Conservation (phyloP, 1,140 invertebrate genomes). For the Bombus confusus region DNA sequence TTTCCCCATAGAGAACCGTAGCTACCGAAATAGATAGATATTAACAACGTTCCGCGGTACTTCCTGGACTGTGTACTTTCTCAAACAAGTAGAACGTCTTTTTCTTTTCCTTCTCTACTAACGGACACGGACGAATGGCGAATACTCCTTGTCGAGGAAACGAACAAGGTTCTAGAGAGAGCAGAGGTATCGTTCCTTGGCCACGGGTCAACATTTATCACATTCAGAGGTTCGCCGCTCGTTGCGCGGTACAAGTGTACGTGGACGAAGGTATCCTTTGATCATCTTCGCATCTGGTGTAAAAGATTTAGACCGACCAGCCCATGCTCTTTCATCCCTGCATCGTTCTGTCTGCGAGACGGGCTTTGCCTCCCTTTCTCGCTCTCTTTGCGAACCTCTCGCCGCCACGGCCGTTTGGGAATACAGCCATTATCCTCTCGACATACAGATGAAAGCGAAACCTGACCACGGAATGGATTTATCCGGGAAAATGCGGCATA, state of each 20-base stretch:
- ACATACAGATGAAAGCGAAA: constrained; percentile 79
- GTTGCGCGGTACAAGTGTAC: constrained; percentile 42
- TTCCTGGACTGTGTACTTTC: constrained; percentile 18
- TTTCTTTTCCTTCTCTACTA: not conserved
- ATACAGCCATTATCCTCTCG: constrained; percentile 79
- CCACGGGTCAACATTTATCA: constrained; percentile 40
- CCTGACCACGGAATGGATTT: constrained; percentile 78
- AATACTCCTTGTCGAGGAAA: not conserved
- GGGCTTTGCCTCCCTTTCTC: constrained; percentile 3
- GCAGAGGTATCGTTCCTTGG: constrained; percentile 9
- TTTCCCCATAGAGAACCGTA: constrained; percentile 6
- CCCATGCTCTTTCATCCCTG: constrained; percentile 21
- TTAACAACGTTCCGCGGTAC: constrained; percentile 13
- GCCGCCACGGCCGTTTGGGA: constrained; percentile 67
- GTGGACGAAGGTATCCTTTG: constrained; percentile 61
- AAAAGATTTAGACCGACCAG: constrained; percentile 55
- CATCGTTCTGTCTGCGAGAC: constrained; percentile 9
- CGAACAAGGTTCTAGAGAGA: not conserved
- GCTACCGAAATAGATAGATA: constrained; percentile 40
- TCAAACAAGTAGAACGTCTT: not conserved
- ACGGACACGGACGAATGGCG: constrained; percentile 14
- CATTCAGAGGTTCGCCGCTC: not conserved
- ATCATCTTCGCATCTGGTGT: constrained; percentile 68
- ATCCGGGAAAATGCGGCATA: constrained; percentile 70
- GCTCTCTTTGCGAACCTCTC: constrained; percentile 30